These are phyloP conservation scores for Machimus rusticus DNA, from an alignment of 2,888 invertebrate genomes.

Conservation along the genomic window DNA sequence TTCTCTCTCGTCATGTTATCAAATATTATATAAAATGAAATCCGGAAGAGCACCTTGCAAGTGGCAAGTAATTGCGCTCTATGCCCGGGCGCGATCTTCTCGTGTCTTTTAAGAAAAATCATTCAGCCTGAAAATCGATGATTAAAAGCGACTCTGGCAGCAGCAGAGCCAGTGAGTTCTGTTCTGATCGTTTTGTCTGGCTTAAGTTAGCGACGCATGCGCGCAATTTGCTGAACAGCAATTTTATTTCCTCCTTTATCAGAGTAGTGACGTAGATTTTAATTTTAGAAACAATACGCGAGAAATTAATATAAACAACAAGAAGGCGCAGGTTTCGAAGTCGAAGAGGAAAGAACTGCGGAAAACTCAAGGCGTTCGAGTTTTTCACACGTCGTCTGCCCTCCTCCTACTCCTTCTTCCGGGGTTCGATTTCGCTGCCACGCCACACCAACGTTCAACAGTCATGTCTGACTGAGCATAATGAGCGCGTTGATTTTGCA, in stretches of 20 bases:
- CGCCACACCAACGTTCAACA: background rate
- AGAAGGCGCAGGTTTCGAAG: background rate
- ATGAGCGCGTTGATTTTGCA: background rate
- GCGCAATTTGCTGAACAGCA: background rate
- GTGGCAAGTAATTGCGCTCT: background rate
- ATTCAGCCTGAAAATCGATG: constrained; percentile 12
- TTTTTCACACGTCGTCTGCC: constrained; percentile 6
- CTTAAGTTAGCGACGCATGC: background rate
- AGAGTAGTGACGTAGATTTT: constrained; percentile 8
- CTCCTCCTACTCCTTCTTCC: constrained; percentile 24
- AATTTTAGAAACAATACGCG: constrained; percentile 32
- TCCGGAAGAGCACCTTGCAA: constrained; percentile 29
- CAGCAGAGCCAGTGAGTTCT: background rate
- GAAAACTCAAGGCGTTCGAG: constrained; percentile 27
- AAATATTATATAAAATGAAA: background rate
- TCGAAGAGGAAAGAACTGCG: background rate
- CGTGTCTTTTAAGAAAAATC: background rate
- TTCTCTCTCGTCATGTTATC: background rate
- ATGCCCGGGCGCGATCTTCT: background rate
- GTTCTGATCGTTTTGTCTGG: background rate
- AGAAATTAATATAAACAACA: constrained; percentile 32
- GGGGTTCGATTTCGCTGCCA: background rate
- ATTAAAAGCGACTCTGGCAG: background rate
- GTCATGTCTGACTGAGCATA: background rate
- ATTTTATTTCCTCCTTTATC: constrained; percentile 5